phyloP scores from a whole-genome alignment of 2,113 vertebrate genomes.

The Leucopsar rothschildi region DNA sequence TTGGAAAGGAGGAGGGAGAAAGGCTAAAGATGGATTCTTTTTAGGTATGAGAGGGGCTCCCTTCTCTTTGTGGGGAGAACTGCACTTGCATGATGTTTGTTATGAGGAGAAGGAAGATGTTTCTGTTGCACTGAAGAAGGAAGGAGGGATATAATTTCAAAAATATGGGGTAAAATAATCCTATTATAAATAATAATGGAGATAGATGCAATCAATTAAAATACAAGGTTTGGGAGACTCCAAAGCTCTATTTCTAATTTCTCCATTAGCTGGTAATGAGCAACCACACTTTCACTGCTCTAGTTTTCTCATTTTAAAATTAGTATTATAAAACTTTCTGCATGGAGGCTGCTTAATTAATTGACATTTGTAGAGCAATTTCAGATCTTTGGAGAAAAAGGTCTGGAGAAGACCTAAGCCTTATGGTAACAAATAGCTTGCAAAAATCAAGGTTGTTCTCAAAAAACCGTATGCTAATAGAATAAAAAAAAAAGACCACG shows the following conservation, averaged over 20 bases:
- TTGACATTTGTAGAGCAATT: conserved; percentile 18
- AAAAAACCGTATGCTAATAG: background rate
- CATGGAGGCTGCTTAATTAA: conserved; percentile 21
- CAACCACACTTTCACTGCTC: background rate
- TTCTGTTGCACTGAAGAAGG: background rate
- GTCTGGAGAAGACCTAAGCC: background rate
- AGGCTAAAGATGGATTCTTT: background rate
- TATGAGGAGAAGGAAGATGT: background rate
- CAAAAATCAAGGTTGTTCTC: background rate
- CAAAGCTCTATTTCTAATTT: background rate
- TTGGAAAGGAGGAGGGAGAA: background rate
- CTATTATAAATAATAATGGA: background rate
- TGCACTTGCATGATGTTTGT: background rate
- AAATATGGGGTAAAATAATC: background rate
- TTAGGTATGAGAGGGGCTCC: background rate
- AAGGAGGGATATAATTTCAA: background rate
- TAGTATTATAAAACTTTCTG: conserved; percentile 12
- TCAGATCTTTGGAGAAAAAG: background rate
- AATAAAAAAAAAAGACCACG: background rate
- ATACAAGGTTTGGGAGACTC: background rate
- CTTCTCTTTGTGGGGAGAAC: background rate
- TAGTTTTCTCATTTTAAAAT: background rate
- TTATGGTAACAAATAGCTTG: background rate
- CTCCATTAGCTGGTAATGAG: background rate
- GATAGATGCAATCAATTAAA: background rate